A percentile compares a stretch with the other conserved stretches of the same genome.
phyloP scores from a whole-genome alignment of 2,113 vertebrate genomes.

The Trematocara macrostoma region DNA sequence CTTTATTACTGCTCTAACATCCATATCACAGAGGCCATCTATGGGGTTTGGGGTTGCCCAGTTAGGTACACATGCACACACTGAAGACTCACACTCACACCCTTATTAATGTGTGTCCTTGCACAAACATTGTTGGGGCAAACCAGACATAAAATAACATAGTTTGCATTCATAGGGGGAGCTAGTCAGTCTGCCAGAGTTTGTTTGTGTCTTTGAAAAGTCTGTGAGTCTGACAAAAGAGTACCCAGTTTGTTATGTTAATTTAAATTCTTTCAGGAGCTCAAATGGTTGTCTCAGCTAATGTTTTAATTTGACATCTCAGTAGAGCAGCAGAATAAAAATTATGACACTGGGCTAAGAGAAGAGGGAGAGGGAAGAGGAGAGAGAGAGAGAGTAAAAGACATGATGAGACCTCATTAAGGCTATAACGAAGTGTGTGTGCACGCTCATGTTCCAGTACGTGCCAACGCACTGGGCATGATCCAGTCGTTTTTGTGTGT shows the following conservation, averaged over 20 bases:
- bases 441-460: background rate
- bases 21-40: background rate
- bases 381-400: background rate
- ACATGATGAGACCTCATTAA: conserved; percentile 64
- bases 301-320: conserved; percentile 28
- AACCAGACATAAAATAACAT: background rate
- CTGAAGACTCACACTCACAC: background rate
- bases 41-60: background rate
- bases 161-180: background rate
- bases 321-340: background rate
- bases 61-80: background rate
- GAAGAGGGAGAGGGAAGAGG: conserved; percentile 2
- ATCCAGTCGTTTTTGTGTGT: conserved; percentile 21
- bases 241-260: background rate
- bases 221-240: background rate
- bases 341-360: conserved; percentile 25
- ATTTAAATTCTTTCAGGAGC: background rate
- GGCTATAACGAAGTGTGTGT: conserved; percentile 4
- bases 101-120: background rate
- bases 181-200: background rate
- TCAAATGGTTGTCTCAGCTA: background rate
- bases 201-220: background rate
- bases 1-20: background rate
- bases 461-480: background rate
- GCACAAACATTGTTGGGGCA: background rate